Evolutionary conservation across 2,888 invertebrate genomes (phyloP), one percentile per base, ranked within the genome.

Genomic region (Lobophora halterata): DNA sequence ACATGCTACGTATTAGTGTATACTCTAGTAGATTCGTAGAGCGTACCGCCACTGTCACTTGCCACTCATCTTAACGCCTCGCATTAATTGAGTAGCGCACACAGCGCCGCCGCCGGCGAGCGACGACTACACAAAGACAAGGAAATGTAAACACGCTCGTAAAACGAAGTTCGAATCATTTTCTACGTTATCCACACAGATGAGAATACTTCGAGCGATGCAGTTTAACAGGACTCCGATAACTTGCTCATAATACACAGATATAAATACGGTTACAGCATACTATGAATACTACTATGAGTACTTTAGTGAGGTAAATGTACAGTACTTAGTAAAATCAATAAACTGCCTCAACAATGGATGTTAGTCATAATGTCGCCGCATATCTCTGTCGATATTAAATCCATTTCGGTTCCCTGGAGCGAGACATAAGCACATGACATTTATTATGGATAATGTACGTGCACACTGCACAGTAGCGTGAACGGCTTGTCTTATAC

Each of bases 401-500:
- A 46, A 49, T 46, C 46, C 52, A 35, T 49, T 43, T 44, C 52
- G 39, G 52, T 52, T 46, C 49, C 45, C 52, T 40, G 41, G 46
- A 51, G 53, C 47, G 45, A 49, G 47, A 49, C 48, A 46, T 46
- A 36, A 47, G 46, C 44, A 47, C 38, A 46, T 49, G 50, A 51
- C 49, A 52, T 59, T 60, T 52, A 50, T 53, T 49, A 53, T 47
- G 49, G 54, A 52, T 58, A 57, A 63, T 57, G 52, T 52, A 51
- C 48, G 52, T 47, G 46, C 52, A 54, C 65, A 58, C 51, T 47
- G 46, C 52, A 54, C 65, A 58, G 61, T 54, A 46, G 58, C 53
- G 57, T 59, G 61, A 60, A 66, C 63, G 61, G 67, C 64, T 65
- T 63, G 64, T n/a, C n/a, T n/a, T n/a, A n/a, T n/a, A n/a, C n/a